These are phyloP conservation scores for Phanerotoma sp. DNA, from an alignment of 2,888 invertebrate genomes.

Conservation along the genomic window DNA sequence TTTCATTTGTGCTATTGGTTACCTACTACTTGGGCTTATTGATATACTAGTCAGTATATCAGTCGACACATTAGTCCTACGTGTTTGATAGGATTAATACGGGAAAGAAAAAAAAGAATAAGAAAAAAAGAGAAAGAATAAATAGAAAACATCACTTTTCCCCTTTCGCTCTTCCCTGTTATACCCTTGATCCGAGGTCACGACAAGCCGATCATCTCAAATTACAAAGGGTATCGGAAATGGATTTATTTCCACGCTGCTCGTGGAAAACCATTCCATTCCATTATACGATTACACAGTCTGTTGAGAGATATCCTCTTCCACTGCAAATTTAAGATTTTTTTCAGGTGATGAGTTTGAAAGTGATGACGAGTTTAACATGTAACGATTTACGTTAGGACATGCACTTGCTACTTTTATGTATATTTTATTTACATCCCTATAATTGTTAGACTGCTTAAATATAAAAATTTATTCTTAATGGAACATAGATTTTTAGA, in stretches of 20 bases:
- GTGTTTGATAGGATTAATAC: constrained; percentile 11
- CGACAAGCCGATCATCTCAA: constrained; percentile 56
- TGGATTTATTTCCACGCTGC: constrained; percentile 50
- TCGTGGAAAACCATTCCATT: constrained; percentile 22
- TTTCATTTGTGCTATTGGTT: not conserved
- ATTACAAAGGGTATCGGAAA: constrained; percentile 57
- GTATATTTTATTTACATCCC: too few species aligned
- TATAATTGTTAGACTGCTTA: too few species aligned
- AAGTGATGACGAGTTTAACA: too few species aligned
- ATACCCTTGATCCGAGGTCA: constrained; percentile 26
- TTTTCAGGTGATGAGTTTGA: too few species aligned
- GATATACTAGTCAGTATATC: not conserved
- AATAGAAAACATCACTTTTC: not conserved
- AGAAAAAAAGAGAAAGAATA: constrained; percentile 3
- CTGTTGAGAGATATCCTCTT: not conserved
- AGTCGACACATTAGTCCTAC: not conserved
- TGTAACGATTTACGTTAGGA: too few species aligned
- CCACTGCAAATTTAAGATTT: too few species aligned
- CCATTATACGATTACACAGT: constrained; percentile 16
- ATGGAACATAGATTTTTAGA: too few species aligned
- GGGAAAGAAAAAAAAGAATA: too few species aligned
- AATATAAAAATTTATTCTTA: too few species aligned
- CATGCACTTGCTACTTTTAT: too few species aligned
- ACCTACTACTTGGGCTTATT: constrained; percentile 1
- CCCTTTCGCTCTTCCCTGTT: not conserved